phyloP scores from a whole-genome alignment of 2,888 invertebrate genomes.

The Hyalella azteca region DNA sequence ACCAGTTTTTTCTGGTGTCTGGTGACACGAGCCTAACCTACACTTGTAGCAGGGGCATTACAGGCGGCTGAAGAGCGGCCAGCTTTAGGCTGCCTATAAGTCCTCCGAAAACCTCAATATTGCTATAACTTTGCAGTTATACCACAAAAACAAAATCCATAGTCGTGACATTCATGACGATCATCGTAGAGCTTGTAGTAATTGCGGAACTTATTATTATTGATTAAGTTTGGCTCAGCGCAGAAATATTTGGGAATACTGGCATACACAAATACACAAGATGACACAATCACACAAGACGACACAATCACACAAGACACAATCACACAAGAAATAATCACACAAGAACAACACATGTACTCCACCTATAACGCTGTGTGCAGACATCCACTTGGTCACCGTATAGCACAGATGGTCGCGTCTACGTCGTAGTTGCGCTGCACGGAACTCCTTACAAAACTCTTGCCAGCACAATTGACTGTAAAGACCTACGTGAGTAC shows the following conservation, averaged over 20 bases:
- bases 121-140: not conserved
- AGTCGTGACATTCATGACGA: not conserved
- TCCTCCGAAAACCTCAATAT: not conserved
- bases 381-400: not conserved
- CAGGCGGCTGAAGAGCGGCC: too few species aligned
- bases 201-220: not conserved
- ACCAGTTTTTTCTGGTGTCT: constrained; percentile 19
- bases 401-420: not conserved
- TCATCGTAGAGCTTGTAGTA: not conserved
- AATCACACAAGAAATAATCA: not conserved
- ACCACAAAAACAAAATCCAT: not conserved
- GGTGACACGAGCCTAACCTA: not conserved
- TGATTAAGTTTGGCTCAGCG: too few species aligned
- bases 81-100: not conserved
- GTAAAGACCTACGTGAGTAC: not conserved
- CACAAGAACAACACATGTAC: too few species aligned
- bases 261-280: not conserved
- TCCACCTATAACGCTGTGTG: too few species aligned
- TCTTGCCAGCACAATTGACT: not conserved
- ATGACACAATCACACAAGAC: not conserved
- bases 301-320: not conserved
- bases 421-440: not conserved
- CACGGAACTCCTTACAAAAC: not conserved
- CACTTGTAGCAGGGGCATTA: too few species aligned
- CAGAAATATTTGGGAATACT: too few species aligned